Evolutionary conservation across 2,888 invertebrate genomes (phyloP).

Genomic region (Acrobasis suavella): DNA sequence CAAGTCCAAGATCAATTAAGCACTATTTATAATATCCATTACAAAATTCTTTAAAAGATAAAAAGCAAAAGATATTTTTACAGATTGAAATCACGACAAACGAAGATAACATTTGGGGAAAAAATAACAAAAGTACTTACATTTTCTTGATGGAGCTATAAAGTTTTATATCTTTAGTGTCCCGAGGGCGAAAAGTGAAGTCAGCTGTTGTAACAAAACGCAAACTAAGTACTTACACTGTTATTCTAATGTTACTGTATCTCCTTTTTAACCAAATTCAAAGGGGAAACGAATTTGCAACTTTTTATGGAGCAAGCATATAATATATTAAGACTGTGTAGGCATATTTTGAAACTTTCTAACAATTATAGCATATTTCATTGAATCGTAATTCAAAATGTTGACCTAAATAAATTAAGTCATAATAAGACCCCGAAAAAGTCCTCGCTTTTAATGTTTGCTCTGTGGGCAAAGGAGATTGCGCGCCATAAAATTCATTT

Average conservation of each 20-base stretch:
- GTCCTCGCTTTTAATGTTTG: neutral
- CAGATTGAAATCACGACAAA: slow-evolving; percentile 13
- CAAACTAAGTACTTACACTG: slow-evolving; percentile 1
- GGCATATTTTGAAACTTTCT: no score
- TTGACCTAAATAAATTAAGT: no score
- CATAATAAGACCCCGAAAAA: no score
- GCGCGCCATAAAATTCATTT: neutral
- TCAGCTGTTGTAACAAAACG: slow-evolving; percentile 7
- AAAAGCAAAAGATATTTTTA: neutral
- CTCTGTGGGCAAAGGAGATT: neutral
- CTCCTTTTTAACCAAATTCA: neutral
- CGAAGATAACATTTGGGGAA: neutral
- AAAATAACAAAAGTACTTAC: slow-evolving; percentile 10
- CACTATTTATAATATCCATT: neutral
- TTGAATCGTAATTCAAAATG: no score
- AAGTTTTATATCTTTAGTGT: slow-evolving; percentile 11
- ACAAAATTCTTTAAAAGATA: neutral
- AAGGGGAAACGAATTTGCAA: no score
- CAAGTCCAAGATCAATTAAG: no score
- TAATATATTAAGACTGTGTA: no score
- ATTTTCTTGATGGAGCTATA: slow-evolving; percentile 16
- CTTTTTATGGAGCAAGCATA: no score
- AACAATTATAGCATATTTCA: no score
- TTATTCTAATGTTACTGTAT: neutral
- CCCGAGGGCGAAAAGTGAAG: slow-evolving; percentile 5